Conservation (phyloP, 2,888 invertebrate species). For the Tachina lurida region DNA sequence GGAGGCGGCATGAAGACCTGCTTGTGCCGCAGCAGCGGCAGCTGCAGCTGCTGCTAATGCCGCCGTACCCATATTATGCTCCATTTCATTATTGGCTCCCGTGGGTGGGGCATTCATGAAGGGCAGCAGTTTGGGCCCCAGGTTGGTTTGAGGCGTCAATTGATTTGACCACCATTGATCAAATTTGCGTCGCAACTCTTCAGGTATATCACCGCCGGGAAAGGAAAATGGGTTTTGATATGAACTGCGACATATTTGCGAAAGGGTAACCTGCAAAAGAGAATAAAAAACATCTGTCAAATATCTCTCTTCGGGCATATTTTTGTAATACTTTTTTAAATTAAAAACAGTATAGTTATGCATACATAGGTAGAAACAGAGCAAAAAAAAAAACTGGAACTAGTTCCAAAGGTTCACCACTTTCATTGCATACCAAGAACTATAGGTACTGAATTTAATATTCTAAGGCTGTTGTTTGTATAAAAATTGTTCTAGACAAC, state of each 20-base stretch:
- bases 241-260: conserved; percentile 92
- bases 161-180: conserved; percentile 95
- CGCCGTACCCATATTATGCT: conserved; percentile 81
- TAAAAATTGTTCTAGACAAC: no score
- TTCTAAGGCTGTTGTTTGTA: no score
- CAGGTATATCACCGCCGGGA: conserved; percentile 88
- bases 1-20: conserved; percentile 75
- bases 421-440: no score
- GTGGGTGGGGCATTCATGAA: conserved; percentile 81
- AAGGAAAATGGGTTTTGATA: conserved; percentile 87
- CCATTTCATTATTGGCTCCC: conserved; percentile 79
- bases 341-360: background rate
- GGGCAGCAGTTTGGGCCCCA: conserved; percentile 84
- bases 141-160: conserved; percentile 85
- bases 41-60: conserved; percentile 84
- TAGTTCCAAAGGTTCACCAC: no score
- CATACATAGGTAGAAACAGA: conserved; percentile 8
- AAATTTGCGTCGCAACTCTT: conserved; percentile 93
- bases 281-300: background rate
- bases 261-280: conserved; percentile 87
- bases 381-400: no score
- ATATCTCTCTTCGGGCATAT: background rate
- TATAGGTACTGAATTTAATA: no score
- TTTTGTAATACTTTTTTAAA: background rate
- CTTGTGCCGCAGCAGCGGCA: conserved; percentile 83